Conservation (phyloP, 2,888 invertebrate species). For the Drosophila kambysellisi region DNA sequence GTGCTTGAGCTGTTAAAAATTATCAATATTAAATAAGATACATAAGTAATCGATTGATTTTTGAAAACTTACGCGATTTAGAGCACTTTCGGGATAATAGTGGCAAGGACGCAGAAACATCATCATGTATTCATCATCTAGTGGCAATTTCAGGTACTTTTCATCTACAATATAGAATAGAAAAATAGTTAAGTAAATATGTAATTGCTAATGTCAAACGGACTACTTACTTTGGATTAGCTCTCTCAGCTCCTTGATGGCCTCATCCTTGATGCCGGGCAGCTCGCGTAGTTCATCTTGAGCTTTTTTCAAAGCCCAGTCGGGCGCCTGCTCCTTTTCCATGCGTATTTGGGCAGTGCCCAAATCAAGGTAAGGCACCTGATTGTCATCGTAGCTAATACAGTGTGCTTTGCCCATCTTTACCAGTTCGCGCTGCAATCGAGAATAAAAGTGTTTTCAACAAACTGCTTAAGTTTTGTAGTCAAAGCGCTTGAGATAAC, state of each 20-base stretch:
- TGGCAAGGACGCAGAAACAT: constrained; percentile 94
- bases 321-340: constrained; percentile 88
- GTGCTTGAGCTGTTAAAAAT: constrained; percentile 87
- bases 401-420: constrained; percentile 77
- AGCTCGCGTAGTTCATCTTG: constrained; percentile 90
- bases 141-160: constrained; percentile 87
- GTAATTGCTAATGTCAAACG: background rate
- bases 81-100: constrained; percentile 93
- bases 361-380: constrained; percentile 88
- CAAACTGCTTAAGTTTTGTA: constrained; percentile 56
- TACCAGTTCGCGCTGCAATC: constrained; percentile 54
- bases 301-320: constrained; percentile 88
- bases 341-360: constrained; percentile 87
- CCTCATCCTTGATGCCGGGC: constrained; percentile 88
- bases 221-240: constrained; percentile 86
- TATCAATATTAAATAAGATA: background rate
- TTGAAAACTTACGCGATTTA: constrained; percentile 88
- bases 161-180: constrained; percentile 86
- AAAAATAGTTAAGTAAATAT: background rate
- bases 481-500: constrained; percentile 39
- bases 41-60: background rate
- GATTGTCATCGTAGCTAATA: constrained; percentile 86
- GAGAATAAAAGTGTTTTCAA: constrained; percentile 61
- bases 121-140: constrained; percentile 90
- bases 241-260: constrained; percentile 87